Percentiles rank a stretch among this genome's conserved stretches.
phyloP scores from a whole-genome alignment of 2,888 invertebrate genomes.

The Troides helena region DNA sequence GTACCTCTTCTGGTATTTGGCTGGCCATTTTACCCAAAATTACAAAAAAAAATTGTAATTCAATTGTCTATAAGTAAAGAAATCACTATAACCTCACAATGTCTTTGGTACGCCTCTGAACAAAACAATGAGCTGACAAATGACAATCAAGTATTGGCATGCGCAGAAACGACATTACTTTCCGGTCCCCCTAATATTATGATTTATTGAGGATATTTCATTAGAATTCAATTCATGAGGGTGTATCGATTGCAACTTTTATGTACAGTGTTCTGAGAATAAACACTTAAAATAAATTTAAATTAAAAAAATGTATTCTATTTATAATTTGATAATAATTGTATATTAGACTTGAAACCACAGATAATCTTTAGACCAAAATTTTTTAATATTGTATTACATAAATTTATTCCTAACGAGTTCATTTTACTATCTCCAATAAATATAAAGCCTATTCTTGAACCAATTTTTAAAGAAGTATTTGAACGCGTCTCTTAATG shows the following conservation, averaged over 20 bases:
- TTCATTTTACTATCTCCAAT: conserved; percentile 11
- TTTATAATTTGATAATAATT: too few relatives aligned
- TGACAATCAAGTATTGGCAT: too few relatives aligned
- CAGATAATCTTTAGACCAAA: background rate
- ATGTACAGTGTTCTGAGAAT: background rate
- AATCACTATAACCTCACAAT: too few relatives aligned
- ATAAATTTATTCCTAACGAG: conserved; percentile 28
- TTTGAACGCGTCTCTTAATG: conserved; percentile 64
- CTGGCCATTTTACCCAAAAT: too few relatives aligned
- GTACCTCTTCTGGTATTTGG: too few relatives aligned
- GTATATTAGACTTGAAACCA: background rate
- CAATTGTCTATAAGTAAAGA: too few relatives aligned
- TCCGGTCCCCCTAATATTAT: background rate
- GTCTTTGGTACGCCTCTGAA: too few relatives aligned
- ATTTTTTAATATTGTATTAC: conserved; percentile 15
- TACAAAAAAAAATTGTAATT: too few relatives aligned
- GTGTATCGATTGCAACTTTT: background rate
- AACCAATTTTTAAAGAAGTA: conserved; percentile 61
- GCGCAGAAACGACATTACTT: too few relatives aligned
- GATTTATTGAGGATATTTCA: background rate
- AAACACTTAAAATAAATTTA: background rate
- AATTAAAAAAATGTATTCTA: too few relatives aligned
- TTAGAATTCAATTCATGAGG: background rate
- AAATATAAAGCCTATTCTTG: conserved; percentile 46
- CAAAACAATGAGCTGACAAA: too few relatives aligned